phyloP scores from a whole-genome alignment of 1,140 invertebrate species.

The Oryzaephilus surinamensis region DNA sequence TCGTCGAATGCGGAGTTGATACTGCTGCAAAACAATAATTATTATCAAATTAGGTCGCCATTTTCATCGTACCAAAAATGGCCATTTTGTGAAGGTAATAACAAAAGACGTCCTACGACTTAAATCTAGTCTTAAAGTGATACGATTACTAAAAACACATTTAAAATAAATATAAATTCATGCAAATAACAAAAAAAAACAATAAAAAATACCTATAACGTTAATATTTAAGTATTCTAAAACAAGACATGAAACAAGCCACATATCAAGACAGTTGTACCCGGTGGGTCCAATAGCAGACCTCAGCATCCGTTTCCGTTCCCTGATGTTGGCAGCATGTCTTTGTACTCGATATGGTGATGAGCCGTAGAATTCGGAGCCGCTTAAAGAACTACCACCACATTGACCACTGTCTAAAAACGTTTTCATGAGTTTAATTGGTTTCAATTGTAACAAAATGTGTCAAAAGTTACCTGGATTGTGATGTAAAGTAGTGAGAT shows the following conservation, averaged over 20 bases:
- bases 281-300: slow-evolving; percentile 61
- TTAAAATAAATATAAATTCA: too few species aligned
- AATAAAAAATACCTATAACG: slow-evolving; percentile 1
- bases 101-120: too few species aligned
- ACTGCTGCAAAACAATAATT: slow-evolving; percentile 61
- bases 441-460: slow-evolving; percentile 1
- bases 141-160: too few species aligned
- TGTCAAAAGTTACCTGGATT: slow-evolving; percentile 18
- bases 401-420: slow-evolving; percentile 36
- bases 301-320: slow-evolving; percentile 94
- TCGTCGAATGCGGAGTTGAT: slow-evolving; percentile 98
- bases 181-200: slow-evolving; percentile 12
- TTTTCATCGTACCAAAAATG: background rate
- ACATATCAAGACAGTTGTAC: slow-evolving; percentile 39
- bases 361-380: slow-evolving; percentile 48
- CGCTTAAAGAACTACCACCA: slow-evolving; percentile 25
- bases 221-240: slow-evolving; percentile 12
- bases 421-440: slow-evolving; percentile 9
- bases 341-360: slow-evolving; percentile 78
- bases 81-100: too few species aligned
- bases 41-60: background rate
- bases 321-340: slow-evolving; percentile 84
- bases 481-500: slow-evolving; percentile 32
- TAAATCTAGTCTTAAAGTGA: too few species aligned
- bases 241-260: slow-evolving; percentile 23